Base-by-base conservation (phyloP, 2,888 invertebrate genomes). In the Erebia palarica region DNA sequence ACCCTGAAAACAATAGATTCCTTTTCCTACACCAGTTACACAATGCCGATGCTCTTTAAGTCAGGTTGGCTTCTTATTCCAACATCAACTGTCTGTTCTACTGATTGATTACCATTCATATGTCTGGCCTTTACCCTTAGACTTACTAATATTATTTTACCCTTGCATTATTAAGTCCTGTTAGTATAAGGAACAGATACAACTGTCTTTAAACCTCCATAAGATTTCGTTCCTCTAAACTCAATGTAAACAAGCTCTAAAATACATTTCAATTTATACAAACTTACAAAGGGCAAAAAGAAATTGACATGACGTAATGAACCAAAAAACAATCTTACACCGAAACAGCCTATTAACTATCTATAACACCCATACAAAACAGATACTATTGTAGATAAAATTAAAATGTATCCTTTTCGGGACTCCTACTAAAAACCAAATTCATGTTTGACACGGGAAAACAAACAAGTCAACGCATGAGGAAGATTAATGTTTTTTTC, bases 381-480 rank as follows among this genome's bases (percentile, higher is more conserved):
- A 65, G 72, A 75, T 73, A 75, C 70, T 67, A 3, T 68, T 61
- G 16, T 60, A 77, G 81, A 85, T 82, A 81, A 83, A 75, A 72
- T 72, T 70, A 80, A 75, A 79, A 82, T 78, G 78, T 78, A 78
- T 75, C 75, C 78, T 72, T 80, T 78, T 75, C 77, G 79, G 78
- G 82, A 85, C 80, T 81, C 81, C 77, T 77, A 74, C 77, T 84
- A 81, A 85, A 89, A 88, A 88, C 84, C 78, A 79, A 86, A 87
- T 84, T 77, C 84, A 78, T 87, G 87, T 88, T 83, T 76, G 80
- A 87, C 85, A 84, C 78, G 74, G 78, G 80, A 85, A 88, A 89
- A 90, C 85, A 89, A 88, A 88, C 84, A 87, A 83, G 76, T 75
- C 70, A 77, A 82, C 81, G 74, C 73, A 77, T 86, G 87, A 91